A percentile compares a stretch with the other conserved stretches of the same genome.
These are phyloP conservation scores for Equus quagga DNA, from an alignment of 2,113 vertebrate genomes.

Conservation along the genomic window DNA sequence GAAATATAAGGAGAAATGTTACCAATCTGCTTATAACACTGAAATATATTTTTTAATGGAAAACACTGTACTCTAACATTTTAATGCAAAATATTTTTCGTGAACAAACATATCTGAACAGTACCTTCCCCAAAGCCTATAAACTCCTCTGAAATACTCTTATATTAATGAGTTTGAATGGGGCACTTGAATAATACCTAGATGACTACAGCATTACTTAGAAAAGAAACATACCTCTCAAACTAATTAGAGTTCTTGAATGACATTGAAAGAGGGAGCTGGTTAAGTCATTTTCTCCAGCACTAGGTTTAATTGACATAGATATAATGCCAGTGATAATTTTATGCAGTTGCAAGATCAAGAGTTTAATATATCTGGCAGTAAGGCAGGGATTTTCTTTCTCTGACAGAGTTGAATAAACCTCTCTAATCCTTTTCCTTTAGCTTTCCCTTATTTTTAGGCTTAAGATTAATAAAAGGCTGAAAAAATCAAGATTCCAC, in stretches of 20 bases:
- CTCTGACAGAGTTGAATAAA: constrained; percentile 74
- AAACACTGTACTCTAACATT: background rate
- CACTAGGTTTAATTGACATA: constrained; percentile 81
- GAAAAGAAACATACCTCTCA: constrained; percentile 62
- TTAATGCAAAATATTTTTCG: constrained; percentile 29
- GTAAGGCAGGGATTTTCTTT: constrained; percentile 77
- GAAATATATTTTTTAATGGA: background rate
- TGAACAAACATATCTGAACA: constrained; percentile 10
- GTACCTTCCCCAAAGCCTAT: background rate
- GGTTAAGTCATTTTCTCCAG: constrained; percentile 79
- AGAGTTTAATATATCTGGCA: constrained; percentile 80
- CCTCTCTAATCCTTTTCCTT: constrained; percentile 72
- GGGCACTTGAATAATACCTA: constrained; percentile 65
- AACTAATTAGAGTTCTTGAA: constrained; percentile 80
- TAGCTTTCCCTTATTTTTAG: constrained; percentile 62
- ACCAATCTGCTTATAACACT: background rate
- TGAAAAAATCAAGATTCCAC: constrained; percentile 40
- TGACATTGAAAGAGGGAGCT: constrained; percentile 75
- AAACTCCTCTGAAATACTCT: constrained; percentile 43
- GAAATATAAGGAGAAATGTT: background rate
- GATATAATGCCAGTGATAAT: constrained; percentile 84
- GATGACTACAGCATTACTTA: background rate
- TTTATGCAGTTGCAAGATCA: constrained; percentile 80
- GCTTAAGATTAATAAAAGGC: constrained; percentile 68
- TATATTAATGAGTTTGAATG: constrained; percentile 70